Conservation (phyloP, 2,797 vertebrate species). For the Heterohyrax brucei region DNA sequence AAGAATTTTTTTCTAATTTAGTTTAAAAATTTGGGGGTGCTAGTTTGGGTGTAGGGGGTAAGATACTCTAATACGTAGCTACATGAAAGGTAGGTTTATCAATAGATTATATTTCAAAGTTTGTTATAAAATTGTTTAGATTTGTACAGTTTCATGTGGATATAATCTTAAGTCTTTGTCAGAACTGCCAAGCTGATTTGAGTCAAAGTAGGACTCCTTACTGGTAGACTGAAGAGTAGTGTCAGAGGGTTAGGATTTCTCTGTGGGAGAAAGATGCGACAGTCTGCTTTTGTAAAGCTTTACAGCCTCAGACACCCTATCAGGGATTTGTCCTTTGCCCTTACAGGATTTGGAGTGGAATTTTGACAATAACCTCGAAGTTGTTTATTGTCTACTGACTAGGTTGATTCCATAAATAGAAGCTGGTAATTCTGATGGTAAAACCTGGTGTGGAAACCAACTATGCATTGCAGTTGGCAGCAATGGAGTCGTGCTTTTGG, state of each 20-base stretch:
- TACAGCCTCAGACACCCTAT: neutral
- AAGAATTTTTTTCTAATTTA: neutral
- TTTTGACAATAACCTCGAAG: too few relatives aligned
- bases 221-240: conserved; percentile 5
- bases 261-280: neutral
- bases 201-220: neutral
- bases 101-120: conserved; percentile 50
- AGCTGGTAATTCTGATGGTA: too few relatives aligned
- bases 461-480: too few relatives aligned
- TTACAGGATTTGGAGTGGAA: neutral
- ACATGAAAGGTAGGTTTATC: conserved; percentile 16
- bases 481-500: too few relatives aligned
- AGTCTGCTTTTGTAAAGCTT: neutral
- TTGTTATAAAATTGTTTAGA: conserved; percentile 45
- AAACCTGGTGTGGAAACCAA: too few relatives aligned
- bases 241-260: neutral
- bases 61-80: neutral
- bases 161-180: neutral
- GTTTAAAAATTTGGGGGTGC: conserved; percentile 46
- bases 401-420: too few relatives aligned
- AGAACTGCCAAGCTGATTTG: conserved; percentile 9
- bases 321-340: neutral
- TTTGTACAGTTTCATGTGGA: conserved; percentile 43
- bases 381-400: too few relatives aligned
- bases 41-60: conserved; percentile 55